Evolutionary conservation across 2,888 invertebrate species (phyloP).

Genomic region (Pachymerium ferrugineum): DNA sequence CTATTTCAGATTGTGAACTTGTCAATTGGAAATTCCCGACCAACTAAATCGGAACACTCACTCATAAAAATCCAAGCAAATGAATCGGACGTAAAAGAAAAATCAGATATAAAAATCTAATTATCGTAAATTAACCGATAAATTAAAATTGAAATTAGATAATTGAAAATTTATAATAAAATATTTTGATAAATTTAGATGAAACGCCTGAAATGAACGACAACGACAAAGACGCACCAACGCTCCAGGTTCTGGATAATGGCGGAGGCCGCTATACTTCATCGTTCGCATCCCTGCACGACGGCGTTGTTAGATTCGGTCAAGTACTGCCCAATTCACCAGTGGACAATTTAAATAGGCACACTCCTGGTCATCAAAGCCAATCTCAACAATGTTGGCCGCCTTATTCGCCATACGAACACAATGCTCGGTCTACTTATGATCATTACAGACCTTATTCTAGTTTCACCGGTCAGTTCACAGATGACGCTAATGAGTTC

Average conservation of each 20-base stretch:
- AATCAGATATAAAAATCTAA: too few species aligned
- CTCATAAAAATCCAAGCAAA: neutral
- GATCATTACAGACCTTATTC: conserved; percentile 34
- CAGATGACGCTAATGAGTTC: conserved; percentile 36
- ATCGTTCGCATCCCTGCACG: conserved; percentile 19
- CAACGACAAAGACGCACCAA: conserved; percentile 32
- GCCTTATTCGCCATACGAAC: conserved; percentile 22
- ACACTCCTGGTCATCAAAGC: conserved; percentile 22
- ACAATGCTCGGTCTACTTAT: neutral
- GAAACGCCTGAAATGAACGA: conserved; percentile 32
- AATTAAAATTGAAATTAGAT: too few species aligned
- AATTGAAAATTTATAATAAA: too few species aligned
- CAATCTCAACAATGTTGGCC: conserved; percentile 32
- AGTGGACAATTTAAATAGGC: conserved; percentile 31
- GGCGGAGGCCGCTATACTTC: conserved; percentile 28
- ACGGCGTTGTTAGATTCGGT: conserved; percentile 30
- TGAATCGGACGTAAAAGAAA: neutral
- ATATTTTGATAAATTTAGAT: too few species aligned
- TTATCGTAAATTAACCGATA: too few species aligned
- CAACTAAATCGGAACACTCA: neutral
- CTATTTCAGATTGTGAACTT: neutral
- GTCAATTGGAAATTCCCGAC: neutral
- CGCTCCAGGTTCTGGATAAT: conserved; percentile 31
- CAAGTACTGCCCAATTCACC: conserved; percentile 33
- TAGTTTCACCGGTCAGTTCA: conserved; percentile 36